Evolutionary conservation across 2,113 vertebrate species (phyloP), one percentile per base, ranked within the genome.

Genomic region (Ceyx melanurus): DNA sequence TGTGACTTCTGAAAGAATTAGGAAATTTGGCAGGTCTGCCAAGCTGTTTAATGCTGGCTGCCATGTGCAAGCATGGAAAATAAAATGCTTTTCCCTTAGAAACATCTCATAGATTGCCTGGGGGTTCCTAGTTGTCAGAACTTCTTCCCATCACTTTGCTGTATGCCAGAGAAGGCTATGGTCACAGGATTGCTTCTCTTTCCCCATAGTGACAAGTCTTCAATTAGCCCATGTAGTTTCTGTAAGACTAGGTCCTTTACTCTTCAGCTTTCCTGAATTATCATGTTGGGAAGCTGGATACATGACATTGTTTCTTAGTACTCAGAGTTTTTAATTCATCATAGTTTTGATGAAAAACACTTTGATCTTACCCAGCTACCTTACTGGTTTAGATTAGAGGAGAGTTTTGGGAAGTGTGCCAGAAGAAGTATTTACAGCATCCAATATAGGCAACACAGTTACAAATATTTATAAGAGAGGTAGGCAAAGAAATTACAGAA

Each of bases 321-420:
- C 28, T 67, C 1, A 1, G 15, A 8, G 3, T 64, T 91, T 78
- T 53, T 68, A 72, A 72, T 82, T 95, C 29, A 23, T 33, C 8
- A 12, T 29, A 48, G 35, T 72, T 67, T 68, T 72, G 45, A 67
- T 71, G 82, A 82, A 87, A 87, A 93, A 11, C 29, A n/a, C 86
- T 93, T 93, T 88, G 82, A 76, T 89, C 29, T 89, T 79, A 68
- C 53, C 19, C 67, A 56, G 53, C 74, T 87, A 89, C 88, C 82
- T 91, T 82, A 87, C 79, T 82, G 88, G 62, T 82, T 95, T 88
- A 94, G 94, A 93, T 94, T 95, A 93, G 92, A 92, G 29, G 17
- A 72, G 12, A 80, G 37, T 82, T 88, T 89, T 80, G 75, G 86
- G 67, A 85, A 65, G 6, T 61, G 26, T 53, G 79, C 94, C 95